These are phyloP conservation scores for Carduelis carduelis DNA, from an alignment of 2,797 vertebrate genomes.

Conservation along the genomic window DNA sequence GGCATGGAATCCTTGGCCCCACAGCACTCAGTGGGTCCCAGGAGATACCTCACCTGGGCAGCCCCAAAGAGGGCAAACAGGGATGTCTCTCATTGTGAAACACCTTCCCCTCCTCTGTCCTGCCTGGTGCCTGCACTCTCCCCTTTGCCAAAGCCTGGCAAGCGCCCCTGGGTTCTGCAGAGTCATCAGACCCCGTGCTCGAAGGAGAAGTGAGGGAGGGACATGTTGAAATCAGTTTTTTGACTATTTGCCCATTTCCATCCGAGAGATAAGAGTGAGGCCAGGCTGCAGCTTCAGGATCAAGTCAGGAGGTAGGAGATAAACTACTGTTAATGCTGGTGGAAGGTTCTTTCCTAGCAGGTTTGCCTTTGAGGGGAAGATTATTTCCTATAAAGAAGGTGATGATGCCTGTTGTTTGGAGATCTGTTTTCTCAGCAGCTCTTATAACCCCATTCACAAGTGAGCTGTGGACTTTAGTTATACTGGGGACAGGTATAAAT, in stretches of 20 bases:
- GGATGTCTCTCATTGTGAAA: background rate
- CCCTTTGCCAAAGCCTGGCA: background rate
- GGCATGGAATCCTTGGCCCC: rapidly evolving
- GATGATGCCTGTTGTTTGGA: background rate
- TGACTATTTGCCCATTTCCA: background rate
- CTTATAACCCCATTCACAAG: rapidly evolving
- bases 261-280: background rate
- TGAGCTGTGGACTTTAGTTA: background rate
- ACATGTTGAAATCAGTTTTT: constrained; percentile 34
- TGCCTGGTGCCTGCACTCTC: background rate
- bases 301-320: constrained; percentile 36
- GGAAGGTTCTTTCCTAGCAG: background rate
- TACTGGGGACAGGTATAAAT: rapidly evolving
- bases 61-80: background rate
- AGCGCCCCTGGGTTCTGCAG: background rate
- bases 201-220: constrained; percentile 59
- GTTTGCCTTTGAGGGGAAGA: background rate
- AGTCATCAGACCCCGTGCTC: background rate
- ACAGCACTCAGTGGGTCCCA: rapidly evolving
- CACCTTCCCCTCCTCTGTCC: background rate
- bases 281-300: background rate
- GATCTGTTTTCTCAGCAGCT: background rate
- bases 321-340: background rate
- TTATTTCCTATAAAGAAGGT: background rate
- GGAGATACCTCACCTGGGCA: rapidly evolving